Base-by-base conservation (phyloP, 2,113 vertebrate genomes). In the Hippocampus barbouri region DNA sequence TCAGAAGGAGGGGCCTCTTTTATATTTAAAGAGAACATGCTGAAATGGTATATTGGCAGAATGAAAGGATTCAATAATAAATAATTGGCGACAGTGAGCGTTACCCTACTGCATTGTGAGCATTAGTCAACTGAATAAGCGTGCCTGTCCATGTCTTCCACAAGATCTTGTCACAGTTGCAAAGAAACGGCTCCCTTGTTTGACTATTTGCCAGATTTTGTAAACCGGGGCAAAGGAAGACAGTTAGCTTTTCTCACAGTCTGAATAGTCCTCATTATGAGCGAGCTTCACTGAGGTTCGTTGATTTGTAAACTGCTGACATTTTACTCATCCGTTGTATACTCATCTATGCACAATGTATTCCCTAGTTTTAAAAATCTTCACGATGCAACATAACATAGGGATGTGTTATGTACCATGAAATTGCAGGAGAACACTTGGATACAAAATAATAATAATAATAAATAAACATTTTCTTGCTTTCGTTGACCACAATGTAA, bases 301-400 rank as follows among this genome's bases (percentile, higher is more conserved):
- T 30, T 61, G 27, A 45, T 65, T 43, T 65, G 38, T 65, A 65
- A 23, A 65, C 9, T 65, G 53, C 53, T 56, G 53, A 56, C 53
- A 56, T 56, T 56, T 56, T 9, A n/a, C 21, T 21, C 38, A 23
- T 41, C 14, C 14, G 30, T 38, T 38, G 53, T 23, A 11, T 34
- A 38, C 27, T 1, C 8, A 7, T 61, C 1, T 18, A 34, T 61
- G 59, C 53, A 23, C 53, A 57, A 57, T 57, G 11, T 14, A 57
- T 23, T 10, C 10, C 5, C 1, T 25, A 57, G 9, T 23, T 57
- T 57, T 25, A 25, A 27, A 60, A 60, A 18, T 14, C 30, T 30
- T 30, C 12, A 34, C 5, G 16, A 30, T 61, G 27, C 25, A 34
- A 61, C 59, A 34, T 30, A 10, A 56, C 8, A 23, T 23, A 8